phyloP scores from a whole-genome alignment of 1,140 invertebrate genomes.

The Drosophila pectinifera region DNA sequence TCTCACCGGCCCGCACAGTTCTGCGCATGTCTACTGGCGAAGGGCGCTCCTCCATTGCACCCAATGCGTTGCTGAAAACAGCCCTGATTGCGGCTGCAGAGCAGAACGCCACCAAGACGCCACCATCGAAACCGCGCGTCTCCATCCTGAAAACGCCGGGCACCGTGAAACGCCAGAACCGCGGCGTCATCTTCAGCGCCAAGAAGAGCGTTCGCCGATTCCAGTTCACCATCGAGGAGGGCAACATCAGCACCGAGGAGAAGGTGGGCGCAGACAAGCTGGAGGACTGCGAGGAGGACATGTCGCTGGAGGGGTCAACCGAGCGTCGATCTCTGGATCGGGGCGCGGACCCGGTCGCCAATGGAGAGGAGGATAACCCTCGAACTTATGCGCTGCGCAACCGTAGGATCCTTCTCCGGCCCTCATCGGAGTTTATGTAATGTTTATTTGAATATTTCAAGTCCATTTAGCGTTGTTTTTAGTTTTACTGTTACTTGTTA shows the following conservation, averaged over 20 bases:
- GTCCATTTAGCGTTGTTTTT: constrained; percentile 6
- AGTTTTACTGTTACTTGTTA: constrained; percentile 31
- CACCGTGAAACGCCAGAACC: constrained; percentile 53
- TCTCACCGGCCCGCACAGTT: constrained; percentile 62
- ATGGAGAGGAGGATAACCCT: not conserved
- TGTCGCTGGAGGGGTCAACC: constrained; percentile 44
- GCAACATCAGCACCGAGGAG: constrained; percentile 39
- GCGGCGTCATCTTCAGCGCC: constrained; percentile 74
- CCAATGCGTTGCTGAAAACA: constrained; percentile 53
- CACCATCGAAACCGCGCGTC: constrained; percentile 22
- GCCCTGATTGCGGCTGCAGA: constrained; percentile 55
- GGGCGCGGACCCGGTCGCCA: not conserved
- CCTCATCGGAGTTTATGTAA: constrained; percentile 72
- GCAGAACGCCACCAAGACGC: constrained; percentile 23
- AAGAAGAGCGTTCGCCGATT: constrained; percentile 77
- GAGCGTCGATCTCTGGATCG: constrained; percentile 10
- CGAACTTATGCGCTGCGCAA: constrained; percentile 62
- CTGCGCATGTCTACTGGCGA: constrained; percentile 55
- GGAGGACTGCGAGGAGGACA: constrained; percentile 62
- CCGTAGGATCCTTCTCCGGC: constrained; percentile 63
- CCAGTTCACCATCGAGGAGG: constrained; percentile 64
- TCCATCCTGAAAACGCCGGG: constrained; percentile 80
- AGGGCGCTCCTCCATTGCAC: constrained; percentile 16
- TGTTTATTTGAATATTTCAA: constrained; percentile 21
- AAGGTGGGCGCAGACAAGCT: constrained; percentile 33